Evolutionary conservation across 2,888 invertebrate species (phyloP).

Genomic region (Stenodera caucasica): DNA sequence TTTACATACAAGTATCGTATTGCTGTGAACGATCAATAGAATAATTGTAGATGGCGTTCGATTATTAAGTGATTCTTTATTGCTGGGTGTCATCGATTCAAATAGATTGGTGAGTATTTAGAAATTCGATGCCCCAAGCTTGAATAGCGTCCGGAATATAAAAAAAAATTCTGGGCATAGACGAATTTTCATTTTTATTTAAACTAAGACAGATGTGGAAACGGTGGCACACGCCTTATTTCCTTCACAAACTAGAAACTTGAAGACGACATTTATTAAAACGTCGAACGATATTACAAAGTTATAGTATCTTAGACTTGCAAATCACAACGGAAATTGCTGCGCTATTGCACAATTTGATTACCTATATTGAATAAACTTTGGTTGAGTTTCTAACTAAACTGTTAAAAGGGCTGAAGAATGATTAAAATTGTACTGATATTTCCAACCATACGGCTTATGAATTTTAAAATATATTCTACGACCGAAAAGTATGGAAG

Average conservation of each 20-base stretch:
- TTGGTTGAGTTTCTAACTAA: conserved; percentile 5
- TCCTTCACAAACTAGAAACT: conserved; percentile 10
- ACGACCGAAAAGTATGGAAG: background rate
- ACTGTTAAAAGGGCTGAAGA: background rate
- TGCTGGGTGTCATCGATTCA: too few relatives aligned
- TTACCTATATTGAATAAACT: conserved; percentile 11
- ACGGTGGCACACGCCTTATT: conserved; percentile 3
- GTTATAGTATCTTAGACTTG: conserved; percentile 31
- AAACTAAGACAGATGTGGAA: background rate
- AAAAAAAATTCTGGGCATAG: background rate
- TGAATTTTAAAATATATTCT: background rate
- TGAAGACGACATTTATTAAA: conserved; percentile 32
- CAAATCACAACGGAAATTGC: conserved; percentile 28
- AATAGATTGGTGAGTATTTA: too few relatives aligned
- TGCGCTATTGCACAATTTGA: conserved; percentile 14
- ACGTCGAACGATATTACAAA: conserved; percentile 29
- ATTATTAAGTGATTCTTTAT: background rate
- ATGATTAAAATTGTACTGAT: background rate
- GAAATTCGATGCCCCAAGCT: background rate
- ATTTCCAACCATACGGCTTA: background rate
- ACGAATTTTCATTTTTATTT: background rate
- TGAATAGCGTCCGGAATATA: background rate
- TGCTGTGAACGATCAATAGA: background rate
- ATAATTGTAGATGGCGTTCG: background rate
- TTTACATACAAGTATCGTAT: background rate